A percentile compares a stretch with the other conserved stretches of the same genome.
Evolutionary conservation across 2,113 vertebrate species (phyloP).

Genomic region (Carassius gibelio): DNA sequence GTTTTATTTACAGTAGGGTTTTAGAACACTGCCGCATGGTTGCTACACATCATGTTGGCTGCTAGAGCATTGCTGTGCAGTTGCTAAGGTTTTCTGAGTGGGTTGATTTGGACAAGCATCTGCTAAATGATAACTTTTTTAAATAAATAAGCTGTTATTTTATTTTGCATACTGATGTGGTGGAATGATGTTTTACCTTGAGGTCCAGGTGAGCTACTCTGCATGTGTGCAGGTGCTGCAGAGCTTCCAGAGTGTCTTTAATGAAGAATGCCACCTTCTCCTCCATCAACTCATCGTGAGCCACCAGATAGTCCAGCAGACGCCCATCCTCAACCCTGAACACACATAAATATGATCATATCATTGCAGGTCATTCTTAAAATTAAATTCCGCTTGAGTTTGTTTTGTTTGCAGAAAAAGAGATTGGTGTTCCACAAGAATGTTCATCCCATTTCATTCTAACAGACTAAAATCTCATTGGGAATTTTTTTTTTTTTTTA

Average conservation of each 20-base stretch:
- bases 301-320: slow-evolving; percentile 92
- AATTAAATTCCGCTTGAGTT: not conserved
- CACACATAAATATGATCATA: slow-evolving; percentile 44
- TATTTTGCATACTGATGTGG: not conserved
- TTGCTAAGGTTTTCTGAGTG: not conserved
- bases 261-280: slow-evolving; percentile 96
- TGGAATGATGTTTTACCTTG: slow-evolving; percentile 78
- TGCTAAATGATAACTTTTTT: not conserved
- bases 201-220: slow-evolving; percentile 93
- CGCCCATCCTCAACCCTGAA: slow-evolving; percentile 90
- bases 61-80: not conserved
- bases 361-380: not conserved
- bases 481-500: too few species aligned
- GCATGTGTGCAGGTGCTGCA: slow-evolving; percentile 96
- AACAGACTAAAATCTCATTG: not conserved
- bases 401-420: not conserved
- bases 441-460: not conserved
- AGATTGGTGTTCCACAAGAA: not conserved
- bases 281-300: slow-evolving; percentile 95
- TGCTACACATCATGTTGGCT: not conserved
- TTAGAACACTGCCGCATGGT: not conserved
- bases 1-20: not conserved
- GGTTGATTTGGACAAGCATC: too few species aligned
- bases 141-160: not conserved
- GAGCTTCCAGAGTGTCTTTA: slow-evolving; percentile 88